phyloP scores from a whole-genome alignment of 2,113 vertebrate genomes.

The Cynoglossus semilaevis region DNA sequence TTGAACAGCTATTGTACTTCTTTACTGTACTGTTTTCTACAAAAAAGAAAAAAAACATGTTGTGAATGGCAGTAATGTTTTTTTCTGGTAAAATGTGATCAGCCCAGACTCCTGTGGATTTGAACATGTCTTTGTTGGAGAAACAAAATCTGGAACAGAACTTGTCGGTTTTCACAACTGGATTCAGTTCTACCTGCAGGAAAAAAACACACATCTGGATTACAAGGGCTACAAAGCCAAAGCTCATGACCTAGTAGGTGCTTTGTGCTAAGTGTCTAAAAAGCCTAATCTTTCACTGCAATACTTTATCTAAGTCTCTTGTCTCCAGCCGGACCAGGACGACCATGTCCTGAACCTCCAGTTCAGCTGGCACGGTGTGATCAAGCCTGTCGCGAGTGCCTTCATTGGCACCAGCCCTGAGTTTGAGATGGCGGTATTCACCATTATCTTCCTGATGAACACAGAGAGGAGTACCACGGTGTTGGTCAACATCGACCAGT shows the following conservation, averaged over 20 bases:
- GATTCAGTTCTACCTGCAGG: conserved; percentile 88
- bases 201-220: conserved; percentile 78
- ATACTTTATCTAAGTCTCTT: not conserved
- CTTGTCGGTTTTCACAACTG: conserved; percentile 87
- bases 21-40: no score
- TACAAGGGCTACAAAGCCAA: conserved; percentile 83
- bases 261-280: no score
- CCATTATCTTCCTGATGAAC: conserved; percentile 80
- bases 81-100: not conserved
- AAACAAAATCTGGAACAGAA: conserved; percentile 75
- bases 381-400: conserved; percentile 82
- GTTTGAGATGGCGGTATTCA: conserved; percentile 86
- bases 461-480: conserved; percentile 73
- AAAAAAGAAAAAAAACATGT: no score
- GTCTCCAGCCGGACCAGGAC: conserved; percentile 79
- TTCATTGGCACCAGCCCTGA: conserved; percentile 86
- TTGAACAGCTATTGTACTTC: not conserved
- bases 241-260: conserved; percentile 50
- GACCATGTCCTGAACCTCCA: conserved; percentile 86
- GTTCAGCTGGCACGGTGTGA: conserved; percentile 85
- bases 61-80: no score
- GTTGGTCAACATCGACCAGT: conserved; percentile 81
- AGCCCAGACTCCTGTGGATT: conserved; percentile 85
- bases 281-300: no score
- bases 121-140: conserved; percentile 87